Percentiles rank a stretch among this genome's conserved stretches.
Conservation (phyloP, 2,113 vertebrate species). For the Cariama cristata region DNA sequence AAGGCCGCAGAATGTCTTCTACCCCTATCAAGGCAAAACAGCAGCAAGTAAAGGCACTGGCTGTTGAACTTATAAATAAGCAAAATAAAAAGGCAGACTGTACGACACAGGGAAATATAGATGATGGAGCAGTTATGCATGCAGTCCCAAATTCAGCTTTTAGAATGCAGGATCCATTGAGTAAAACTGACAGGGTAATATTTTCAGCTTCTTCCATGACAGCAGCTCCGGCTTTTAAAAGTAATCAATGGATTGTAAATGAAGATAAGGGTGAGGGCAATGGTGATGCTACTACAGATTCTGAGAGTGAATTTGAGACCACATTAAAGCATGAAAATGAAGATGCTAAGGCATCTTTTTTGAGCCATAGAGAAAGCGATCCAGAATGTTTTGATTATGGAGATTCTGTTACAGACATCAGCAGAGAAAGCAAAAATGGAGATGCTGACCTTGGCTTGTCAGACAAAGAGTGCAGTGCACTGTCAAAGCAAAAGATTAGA, state of each 20-base stretch:
- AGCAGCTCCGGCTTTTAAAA: slow-evolving; percentile 15
- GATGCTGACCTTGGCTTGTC: slow-evolving; percentile 67
- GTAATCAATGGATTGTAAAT: slow-evolving; percentile 3
- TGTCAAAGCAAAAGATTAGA: slow-evolving; percentile 50
- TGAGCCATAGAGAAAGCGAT: slow-evolving; percentile 37
- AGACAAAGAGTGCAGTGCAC: slow-evolving; percentile 53
- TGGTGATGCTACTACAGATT: slow-evolving; percentile 55
- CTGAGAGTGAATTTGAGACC: slow-evolving; percentile 71
- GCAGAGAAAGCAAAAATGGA: slow-evolving; percentile 43
- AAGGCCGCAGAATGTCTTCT: slow-evolving; percentile 86
- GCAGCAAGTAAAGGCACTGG: background rate
- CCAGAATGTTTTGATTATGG: slow-evolving; percentile 53
- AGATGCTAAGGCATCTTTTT: background rate
- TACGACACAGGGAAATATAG: background rate
- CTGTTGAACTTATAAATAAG: background rate
- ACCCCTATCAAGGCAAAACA: slow-evolving; percentile 87
- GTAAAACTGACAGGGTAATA: background rate
- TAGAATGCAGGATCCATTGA: background rate
- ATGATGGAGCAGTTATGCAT: background rate
- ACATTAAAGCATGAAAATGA: slow-evolving; percentile 13
- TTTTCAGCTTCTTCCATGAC: background rate
- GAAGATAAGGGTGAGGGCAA: slow-evolving; percentile 5
- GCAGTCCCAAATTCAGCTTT: background rate
- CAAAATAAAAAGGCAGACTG: background rate
- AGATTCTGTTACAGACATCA: slow-evolving; percentile 70